These are phyloP conservation scores for Petaurus breviceps DNA, from an alignment of 2,113 vertebrate genomes.

Conservation along the genomic window DNA sequence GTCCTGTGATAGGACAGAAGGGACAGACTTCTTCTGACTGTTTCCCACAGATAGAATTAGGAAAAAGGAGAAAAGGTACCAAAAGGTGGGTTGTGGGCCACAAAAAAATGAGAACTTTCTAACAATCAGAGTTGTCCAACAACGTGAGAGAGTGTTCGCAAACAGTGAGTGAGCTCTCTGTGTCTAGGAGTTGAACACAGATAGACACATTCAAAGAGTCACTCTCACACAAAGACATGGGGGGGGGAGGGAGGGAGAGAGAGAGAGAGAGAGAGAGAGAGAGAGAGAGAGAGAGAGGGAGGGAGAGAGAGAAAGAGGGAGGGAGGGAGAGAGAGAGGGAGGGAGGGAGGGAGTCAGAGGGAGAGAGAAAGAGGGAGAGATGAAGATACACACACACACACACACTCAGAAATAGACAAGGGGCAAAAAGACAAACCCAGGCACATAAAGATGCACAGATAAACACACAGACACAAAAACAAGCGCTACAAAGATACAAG, in stretches of 20 bases:
- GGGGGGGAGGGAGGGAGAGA: too few relatives aligned
- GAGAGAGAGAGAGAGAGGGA: too few relatives aligned
- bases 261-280: too few relatives aligned
- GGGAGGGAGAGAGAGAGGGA: too few relatives aligned
- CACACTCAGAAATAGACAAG: neutral
- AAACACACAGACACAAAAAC: neutral
- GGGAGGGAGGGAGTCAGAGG: too few relatives aligned
- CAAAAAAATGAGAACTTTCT: neutral
- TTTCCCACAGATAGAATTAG: neutral
- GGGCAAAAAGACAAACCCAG: neutral
- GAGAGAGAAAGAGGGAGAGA: too few relatives aligned
- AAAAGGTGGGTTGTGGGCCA: neutral
- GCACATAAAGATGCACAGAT: accelerated
- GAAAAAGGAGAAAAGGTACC: neutral
- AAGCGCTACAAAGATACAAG: neutral
- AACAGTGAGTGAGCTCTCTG: neutral
- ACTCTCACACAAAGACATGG: neutral
- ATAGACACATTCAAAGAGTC: neutral
- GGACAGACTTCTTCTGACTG: neutral
- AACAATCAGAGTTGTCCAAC: neutral
- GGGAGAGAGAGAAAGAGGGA: too few relatives aligned
- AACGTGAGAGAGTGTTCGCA: neutral
- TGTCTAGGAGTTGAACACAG: neutral
- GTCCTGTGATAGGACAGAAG: neutral
- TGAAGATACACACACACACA: too few relatives aligned